Evolutionary conservation across 2,113 vertebrate species (phyloP), one percentile per base, ranked within the genome.

Genomic region (Erpornis zantholeuca): DNA sequence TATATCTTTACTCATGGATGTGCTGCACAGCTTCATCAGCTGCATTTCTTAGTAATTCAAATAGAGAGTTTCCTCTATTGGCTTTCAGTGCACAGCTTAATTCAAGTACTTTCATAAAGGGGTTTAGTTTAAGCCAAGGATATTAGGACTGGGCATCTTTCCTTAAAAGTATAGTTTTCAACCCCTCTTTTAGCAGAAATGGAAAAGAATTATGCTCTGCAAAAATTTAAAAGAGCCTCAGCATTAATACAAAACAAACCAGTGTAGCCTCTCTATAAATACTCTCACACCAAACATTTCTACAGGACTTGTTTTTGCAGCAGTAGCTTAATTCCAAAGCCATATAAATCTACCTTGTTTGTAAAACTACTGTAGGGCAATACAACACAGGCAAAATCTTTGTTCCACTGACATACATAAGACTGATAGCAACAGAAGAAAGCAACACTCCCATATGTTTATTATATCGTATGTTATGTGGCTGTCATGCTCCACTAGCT

Each of bases 311-410:
- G 28, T 83, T 94, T 92, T 92, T 85, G 59, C 50, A 96, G 86
- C 63, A 94, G 96, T 94, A 97, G 95, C 89, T 92, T 91, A 89
- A 83, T 78, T 96, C 57, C 66, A 85, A 91, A 86, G 82, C 47
- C 22, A 12, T 80, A 94, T 93, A 96, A 96, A 94, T 87, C 90
- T 89, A 89, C 77, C 72, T 72, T 92, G 88, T 94, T 94, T 95
- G 88, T 94, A 95, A 96, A 96, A 94, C 94, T 96, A 91, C 92
- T 65, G 90, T 69, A 91, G 60, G 44, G 65, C 66, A 94, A 50
- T 61, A 49, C 70, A 90, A 56, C 49, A 27, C 33, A 79, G 40
- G 80, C 86, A 73, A 94, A 94, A 89, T 31, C 64, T 82, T 93
- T 2, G 0, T 86, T 92, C 31, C 61, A 50, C 82, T 88, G 88